phyloP scores from a whole-genome alignment of 1,140 invertebrate genomes.

The Drosophila santomea region DNA sequence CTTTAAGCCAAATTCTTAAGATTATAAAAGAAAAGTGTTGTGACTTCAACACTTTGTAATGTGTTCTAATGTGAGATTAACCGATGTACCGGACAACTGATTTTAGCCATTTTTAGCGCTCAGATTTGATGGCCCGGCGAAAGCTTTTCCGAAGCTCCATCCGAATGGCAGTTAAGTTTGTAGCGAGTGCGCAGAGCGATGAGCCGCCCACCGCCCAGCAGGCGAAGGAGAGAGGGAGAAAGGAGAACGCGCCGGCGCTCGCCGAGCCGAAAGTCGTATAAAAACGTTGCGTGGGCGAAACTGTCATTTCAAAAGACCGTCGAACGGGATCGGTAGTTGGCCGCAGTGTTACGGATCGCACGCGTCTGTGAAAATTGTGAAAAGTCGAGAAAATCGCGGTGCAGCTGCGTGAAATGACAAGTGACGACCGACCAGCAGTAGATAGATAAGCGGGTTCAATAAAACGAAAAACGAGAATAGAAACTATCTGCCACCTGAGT shows the following conservation, averaged over 20 bases:
- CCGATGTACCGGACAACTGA: neutral
- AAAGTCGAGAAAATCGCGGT: constrained; percentile 10
- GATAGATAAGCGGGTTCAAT: neutral
- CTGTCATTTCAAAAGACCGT: constrained; percentile 60
- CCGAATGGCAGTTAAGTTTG: constrained; percentile 32
- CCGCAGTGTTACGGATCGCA: constrained; percentile 20
- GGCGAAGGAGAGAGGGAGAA: constrained; percentile 11
- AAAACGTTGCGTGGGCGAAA: constrained; percentile 54
- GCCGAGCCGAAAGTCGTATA: constrained; percentile 49
- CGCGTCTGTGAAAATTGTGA: constrained; percentile 13
- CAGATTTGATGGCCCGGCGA: neutral
- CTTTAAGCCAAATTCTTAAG: neutral
- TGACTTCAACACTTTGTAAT: too few relatives aligned
- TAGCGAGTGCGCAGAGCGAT: constrained; percentile 39
- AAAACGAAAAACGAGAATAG: neutral
- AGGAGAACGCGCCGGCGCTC: constrained; percentile 24
- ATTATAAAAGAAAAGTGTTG: too few relatives aligned
- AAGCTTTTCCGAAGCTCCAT: constrained; percentile 56
- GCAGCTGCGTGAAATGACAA: constrained; percentile 27
- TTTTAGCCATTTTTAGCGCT: neutral
- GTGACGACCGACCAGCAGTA: neutral
- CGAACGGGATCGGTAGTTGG: constrained; percentile 52
- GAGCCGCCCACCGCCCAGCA: neutral
- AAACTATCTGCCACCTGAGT: constrained; percentile 9
- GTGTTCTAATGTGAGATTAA: neutral